phyloP scores from a whole-genome alignment of 1,140 invertebrate species.

The Carposina sasakii region DNA sequence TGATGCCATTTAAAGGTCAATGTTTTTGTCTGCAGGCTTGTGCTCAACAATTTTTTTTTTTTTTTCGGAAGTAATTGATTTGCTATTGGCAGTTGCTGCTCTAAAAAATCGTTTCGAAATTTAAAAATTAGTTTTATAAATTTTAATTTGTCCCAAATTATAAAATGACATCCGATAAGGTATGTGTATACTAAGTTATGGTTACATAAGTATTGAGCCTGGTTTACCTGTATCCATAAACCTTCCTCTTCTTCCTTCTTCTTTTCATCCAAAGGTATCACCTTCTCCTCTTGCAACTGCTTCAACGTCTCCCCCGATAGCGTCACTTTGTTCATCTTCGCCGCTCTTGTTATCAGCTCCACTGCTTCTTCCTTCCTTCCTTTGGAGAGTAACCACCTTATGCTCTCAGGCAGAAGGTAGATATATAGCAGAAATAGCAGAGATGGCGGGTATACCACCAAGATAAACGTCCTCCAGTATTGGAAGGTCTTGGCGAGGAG shows the following conservation, averaged over 20 bases:
- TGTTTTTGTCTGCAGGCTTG: no score
- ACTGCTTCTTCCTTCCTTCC: slow-evolving; percentile 78
- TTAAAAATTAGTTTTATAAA: no score
- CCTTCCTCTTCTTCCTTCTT: slow-evolving; percentile 29
- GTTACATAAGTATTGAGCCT: no score
- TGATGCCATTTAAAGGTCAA: no score
- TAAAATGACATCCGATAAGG: no score
- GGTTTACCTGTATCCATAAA: no score
- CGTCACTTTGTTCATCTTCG: slow-evolving; percentile 78
- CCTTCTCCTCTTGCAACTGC: slow-evolving; percentile 43
- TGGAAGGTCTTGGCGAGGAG: slow-evolving; percentile 52
- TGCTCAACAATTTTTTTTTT: no score
- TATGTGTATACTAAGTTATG: no score
- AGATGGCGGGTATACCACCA: slow-evolving; percentile 54
- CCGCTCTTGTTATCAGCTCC: slow-evolving; percentile 75
- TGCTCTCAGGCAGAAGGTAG: slow-evolving; percentile 56
- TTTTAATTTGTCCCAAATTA: no score
- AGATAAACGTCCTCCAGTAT: slow-evolving; percentile 60
- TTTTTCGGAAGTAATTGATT: no score
- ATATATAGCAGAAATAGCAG: slow-evolving; percentile 53
- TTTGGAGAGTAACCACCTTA: slow-evolving; percentile 81
- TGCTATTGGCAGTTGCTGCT: no score
- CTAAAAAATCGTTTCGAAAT: no score
- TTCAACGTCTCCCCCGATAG: slow-evolving; percentile 70
- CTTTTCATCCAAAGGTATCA: slow-evolving; percentile 32